Conservation (phyloP, 2,888 invertebrate species). For the Ametastegia equiseti region DNA sequence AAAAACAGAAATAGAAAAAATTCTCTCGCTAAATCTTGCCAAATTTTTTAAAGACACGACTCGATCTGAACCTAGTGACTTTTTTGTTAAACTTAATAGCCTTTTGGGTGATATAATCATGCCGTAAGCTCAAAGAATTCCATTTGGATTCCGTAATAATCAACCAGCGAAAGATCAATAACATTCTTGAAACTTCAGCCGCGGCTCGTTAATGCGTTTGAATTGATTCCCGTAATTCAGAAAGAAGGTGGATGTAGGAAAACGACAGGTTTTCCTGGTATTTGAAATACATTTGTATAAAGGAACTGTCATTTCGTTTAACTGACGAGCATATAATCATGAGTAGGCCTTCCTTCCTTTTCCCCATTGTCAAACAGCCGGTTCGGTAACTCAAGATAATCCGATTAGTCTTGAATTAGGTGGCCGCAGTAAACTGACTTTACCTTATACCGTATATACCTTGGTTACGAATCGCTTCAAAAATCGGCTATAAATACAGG, state of each 20-base stretch:
- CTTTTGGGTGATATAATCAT: background rate
- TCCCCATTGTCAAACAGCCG: background rate
- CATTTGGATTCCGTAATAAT: conserved; percentile 16
- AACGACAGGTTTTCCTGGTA: conserved; percentile 20
- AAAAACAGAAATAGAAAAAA: too few species aligned
- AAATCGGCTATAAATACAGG: background rate
- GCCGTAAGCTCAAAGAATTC: background rate
- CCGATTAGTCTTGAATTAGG: background rate
- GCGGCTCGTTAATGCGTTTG: conserved; percentile 24
- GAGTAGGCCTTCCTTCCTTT: background rate
- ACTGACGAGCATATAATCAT: too few species aligned
- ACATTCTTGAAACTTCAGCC: conserved; percentile 29
- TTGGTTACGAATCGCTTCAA: background rate
- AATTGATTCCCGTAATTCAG: conserved; percentile 21
- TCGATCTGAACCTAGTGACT: background rate
- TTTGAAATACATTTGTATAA: background rate
- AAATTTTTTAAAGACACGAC: too few species aligned
- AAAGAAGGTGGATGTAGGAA: background rate
- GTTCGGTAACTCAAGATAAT: background rate
- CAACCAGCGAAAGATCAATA: conserved; percentile 23
- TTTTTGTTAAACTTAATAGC: background rate
- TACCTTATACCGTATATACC: too few species aligned
- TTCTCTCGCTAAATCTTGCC: too few species aligned
- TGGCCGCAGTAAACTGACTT: background rate
- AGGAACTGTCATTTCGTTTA: background rate